These are phyloP conservation scores for Austrofundulus limnaeus DNA, from an alignment of 2,113 vertebrate species.

Conservation along the genomic window DNA sequence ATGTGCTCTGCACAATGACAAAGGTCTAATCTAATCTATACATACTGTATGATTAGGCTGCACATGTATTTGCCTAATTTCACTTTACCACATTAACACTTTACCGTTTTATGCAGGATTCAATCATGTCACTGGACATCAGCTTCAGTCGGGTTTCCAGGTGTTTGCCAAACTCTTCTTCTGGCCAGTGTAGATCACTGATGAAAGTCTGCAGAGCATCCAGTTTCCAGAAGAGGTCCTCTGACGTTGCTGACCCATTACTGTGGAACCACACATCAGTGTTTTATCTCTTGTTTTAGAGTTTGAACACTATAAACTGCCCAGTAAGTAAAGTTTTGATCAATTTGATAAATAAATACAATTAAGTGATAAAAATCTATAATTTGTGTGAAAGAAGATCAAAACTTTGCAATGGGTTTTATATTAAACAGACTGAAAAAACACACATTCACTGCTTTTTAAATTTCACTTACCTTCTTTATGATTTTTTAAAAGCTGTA, in stretches of 20 bases:
- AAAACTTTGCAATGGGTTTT: too few species aligned
- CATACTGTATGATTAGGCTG: too few species aligned
- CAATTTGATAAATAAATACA: not conserved
- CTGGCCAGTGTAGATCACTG: slow-evolving; percentile 96
- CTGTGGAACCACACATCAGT: slow-evolving; percentile 73
- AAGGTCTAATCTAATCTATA: too few species aligned
- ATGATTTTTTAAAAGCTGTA: too few species aligned
- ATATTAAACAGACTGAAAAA: too few species aligned
- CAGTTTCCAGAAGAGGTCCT: slow-evolving; percentile 99
- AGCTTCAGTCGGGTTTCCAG: slow-evolving; percentile 95
- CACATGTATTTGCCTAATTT: too few species aligned
- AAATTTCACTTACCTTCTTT: too few species aligned
- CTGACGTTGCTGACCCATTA: slow-evolving; percentile 95
- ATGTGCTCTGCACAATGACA: too few species aligned
- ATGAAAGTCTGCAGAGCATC: slow-evolving; percentile 98
- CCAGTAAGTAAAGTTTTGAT: not conserved
- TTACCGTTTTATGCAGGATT: slow-evolving; percentile 96
- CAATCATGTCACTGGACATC: slow-evolving; percentile 99
- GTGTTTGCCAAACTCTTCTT: slow-evolving; percentile 98
- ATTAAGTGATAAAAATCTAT: too few species aligned
- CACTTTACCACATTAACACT: too few species aligned
- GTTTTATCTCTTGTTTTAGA: not conserved
- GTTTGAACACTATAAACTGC: not conserved
- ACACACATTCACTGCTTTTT: too few species aligned
- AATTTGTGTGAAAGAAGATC: too few species aligned